Percentiles rank a stretch among this genome's conserved stretches.
Evolutionary conservation across 2,797 vertebrate genomes (phyloP).

Genomic region (Natrix natrix): DNA sequence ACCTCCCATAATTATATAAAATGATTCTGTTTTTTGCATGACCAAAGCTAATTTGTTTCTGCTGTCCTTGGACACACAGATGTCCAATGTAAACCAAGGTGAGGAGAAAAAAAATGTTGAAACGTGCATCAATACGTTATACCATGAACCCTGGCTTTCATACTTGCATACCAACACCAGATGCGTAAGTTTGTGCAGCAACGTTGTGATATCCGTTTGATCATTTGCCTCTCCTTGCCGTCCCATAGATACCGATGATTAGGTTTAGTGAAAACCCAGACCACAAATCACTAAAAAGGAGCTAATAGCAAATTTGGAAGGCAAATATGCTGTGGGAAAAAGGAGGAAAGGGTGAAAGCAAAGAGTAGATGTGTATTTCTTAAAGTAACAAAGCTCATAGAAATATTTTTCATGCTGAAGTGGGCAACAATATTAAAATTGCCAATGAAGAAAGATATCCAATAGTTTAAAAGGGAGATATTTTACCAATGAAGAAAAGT

Average conservation of each 20-base stretch:
- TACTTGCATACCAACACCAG: background rate
- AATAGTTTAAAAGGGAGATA: background rate
- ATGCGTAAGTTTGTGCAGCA: background rate
- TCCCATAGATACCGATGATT: background rate
- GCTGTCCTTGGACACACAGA: background rate
- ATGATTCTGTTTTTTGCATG: conserved; percentile 15
- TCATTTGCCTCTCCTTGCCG: background rate
- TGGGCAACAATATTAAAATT: background rate
- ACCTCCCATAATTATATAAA: conserved; percentile 23
- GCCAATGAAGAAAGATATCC: background rate
- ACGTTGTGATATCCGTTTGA: background rate
- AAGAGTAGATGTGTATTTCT: background rate
- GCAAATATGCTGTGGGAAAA: background rate
- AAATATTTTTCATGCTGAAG: background rate
- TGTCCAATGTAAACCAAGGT: background rate
- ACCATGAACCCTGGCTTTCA: background rate
- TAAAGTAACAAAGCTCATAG: background rate
- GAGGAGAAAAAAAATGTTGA: background rate
- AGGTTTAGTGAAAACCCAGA: background rate
- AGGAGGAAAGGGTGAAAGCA: background rate
- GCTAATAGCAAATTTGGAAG: background rate
- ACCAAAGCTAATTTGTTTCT: background rate
- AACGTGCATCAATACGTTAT: background rate
- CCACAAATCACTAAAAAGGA: background rate
- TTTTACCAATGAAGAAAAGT: background rate